phyloP scores from a whole-genome alignment of 2,113 vertebrate species.

The Paradoxurus hermaphroditus region DNA sequence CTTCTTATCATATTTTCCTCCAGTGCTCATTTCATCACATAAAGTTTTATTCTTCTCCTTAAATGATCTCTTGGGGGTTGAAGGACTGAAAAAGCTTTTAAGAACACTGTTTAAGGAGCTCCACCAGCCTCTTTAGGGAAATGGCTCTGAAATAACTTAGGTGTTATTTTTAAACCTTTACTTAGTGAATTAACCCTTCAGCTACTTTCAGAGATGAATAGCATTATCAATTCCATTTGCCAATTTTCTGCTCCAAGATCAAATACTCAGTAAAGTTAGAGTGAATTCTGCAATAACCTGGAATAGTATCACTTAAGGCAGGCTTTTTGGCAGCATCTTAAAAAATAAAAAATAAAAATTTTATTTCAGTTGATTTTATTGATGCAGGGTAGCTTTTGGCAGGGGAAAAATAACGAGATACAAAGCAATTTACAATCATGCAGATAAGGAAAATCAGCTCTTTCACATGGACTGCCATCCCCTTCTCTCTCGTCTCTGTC shows the following conservation, averaged over 20 bases:
- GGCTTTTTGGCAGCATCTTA: background rate
- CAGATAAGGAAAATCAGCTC: background rate
- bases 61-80: constrained; percentile 76
- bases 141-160: constrained; percentile 57
- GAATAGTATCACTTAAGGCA: background rate
- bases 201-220: background rate
- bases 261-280: background rate
- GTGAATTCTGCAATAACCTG: background rate
- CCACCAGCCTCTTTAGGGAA: constrained; percentile 51
- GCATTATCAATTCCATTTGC: background rate
- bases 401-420: background rate
- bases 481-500: background rate
- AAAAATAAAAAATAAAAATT: background rate
- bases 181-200: constrained; percentile 3
- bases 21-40: constrained; percentile 73
- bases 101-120: constrained; percentile 64
- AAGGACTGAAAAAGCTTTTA: constrained; percentile 79
- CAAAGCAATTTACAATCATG: background rate
- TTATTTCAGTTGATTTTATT: background rate
- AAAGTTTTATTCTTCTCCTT: constrained; percentile 74
- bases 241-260: constrained; percentile 14
- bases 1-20: constrained; percentile 59
- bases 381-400: background rate
- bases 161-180: constrained; percentile 49
- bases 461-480: background rate